Evolutionary conservation across 2,797 vertebrate genomes (phyloP).

Genomic region (Apogon talboti): DNA sequence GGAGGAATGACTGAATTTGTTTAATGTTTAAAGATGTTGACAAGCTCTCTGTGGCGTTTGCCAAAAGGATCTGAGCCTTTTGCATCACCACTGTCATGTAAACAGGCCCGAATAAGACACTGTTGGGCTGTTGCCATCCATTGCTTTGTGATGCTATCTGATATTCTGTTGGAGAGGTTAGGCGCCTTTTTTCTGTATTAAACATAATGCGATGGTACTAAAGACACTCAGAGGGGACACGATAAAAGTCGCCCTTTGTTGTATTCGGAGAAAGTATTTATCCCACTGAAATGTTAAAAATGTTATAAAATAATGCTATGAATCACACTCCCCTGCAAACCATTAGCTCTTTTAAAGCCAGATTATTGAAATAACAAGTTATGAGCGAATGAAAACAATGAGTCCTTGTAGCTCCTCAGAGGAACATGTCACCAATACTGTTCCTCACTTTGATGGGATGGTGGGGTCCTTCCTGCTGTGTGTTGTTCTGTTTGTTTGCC

Average conservation of each 20-base stretch:
- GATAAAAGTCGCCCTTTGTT: not conserved
- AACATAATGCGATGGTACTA: not conserved
- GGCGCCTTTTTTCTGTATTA: not conserved
- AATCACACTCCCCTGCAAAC: slow-evolving; percentile 4
- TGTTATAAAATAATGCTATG: not conserved
- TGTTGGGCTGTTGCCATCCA: slow-evolving; percentile 7
- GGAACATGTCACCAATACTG: slow-evolving; percentile 17
- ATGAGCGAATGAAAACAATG: slow-evolving; percentile 13
- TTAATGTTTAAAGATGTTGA: not conserved
- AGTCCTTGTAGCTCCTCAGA: slow-evolving; percentile 32
- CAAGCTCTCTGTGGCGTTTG: slow-evolving; percentile 4
- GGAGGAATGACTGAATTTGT: slow-evolving; percentile 8
- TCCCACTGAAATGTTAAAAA: not conserved
- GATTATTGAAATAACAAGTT: slow-evolving; percentile 29
- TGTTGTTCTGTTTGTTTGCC: slow-evolving; percentile 33
- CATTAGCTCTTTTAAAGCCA: slow-evolving; percentile 10
- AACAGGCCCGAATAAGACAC: slow-evolving; percentile 16
- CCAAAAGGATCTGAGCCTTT: not conserved
- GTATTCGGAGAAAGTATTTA: not conserved
- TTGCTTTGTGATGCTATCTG: not conserved
- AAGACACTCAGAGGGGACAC: slow-evolving; percentile 7
- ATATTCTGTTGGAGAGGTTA: not conserved
- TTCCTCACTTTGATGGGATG: slow-evolving; percentile 15
- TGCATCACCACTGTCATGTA: slow-evolving; percentile 2
- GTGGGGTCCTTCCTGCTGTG: slow-evolving; percentile 30